Conservation (phyloP, 2,113 vertebrate species). For the Sorex fumeus region DNA sequence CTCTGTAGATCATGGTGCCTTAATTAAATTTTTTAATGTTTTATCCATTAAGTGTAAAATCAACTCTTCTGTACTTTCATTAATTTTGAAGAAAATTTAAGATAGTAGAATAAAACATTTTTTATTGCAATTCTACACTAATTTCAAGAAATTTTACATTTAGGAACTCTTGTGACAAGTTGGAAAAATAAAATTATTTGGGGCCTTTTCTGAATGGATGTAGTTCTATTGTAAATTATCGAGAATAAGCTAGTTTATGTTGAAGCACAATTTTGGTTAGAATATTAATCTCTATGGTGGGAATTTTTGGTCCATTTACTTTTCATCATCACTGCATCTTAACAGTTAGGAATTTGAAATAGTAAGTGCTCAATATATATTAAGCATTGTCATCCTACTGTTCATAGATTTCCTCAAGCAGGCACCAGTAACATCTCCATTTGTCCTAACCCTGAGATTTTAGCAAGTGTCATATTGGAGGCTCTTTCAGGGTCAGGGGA, state of each 20-base stretch:
- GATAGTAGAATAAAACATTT: background rate
- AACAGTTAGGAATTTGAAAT: background rate
- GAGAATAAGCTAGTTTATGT: background rate
- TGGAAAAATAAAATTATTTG: background rate
- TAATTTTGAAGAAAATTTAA: conserved; percentile 26
- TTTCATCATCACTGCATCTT: background rate
- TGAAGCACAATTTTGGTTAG: background rate
- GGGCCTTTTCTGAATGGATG: background rate
- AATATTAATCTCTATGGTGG: background rate
- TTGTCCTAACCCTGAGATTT: too few species aligned
- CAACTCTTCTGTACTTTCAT: background rate
- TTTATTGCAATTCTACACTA: background rate
- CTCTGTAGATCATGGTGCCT: too few species aligned
- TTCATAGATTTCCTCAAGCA: too few species aligned
- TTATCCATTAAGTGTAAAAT: background rate
- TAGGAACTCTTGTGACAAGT: background rate
- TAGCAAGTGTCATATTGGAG: too few species aligned
- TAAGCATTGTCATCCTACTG: too few species aligned
- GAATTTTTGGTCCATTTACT: background rate
- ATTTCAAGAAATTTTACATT: background rate
- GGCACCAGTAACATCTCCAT: too few species aligned
- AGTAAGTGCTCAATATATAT: background rate
- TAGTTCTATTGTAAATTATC: background rate
- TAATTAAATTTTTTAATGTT: too few species aligned
- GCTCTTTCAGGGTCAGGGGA: too few species aligned